phyloP scores from a whole-genome alignment of 1,140 invertebrate species.

The Episyrphus balteatus region DNA sequence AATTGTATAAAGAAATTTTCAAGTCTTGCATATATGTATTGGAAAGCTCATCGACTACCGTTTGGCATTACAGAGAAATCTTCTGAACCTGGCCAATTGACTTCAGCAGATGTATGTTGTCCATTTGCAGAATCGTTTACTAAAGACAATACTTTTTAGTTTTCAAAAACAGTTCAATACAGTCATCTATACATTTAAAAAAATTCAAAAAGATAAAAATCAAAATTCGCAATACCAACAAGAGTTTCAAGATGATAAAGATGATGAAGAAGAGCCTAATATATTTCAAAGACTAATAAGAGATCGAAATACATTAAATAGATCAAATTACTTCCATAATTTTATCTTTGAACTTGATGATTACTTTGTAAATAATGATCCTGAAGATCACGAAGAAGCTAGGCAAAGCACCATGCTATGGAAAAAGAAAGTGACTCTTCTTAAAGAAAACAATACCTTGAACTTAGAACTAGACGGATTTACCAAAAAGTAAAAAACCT shows the following conservation, averaged over 20 bases:
- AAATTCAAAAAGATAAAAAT: no score
- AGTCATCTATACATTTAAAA: no score
- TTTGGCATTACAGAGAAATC: neutral
- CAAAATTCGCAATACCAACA: no score
- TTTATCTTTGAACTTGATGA: no score
- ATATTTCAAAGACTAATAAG: no score
- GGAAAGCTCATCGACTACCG: neutral
- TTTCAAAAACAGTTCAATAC: neutral
- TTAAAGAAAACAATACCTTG: slow-evolving; percentile 12
- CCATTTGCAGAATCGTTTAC: neutral
- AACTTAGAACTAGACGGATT: slow-evolving; percentile 8
- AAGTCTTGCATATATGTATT: neutral
- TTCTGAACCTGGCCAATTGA: neutral
- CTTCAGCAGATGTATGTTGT: neutral
- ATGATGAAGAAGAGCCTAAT: no score
- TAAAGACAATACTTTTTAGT: neutral
- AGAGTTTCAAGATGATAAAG: no score
- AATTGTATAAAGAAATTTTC: neutral
- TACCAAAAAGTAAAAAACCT: slow-evolving; percentile 9
- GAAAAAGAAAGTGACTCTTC: neutral
- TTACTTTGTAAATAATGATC: no score
- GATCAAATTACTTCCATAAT: no score
- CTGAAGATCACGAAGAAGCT: neutral
- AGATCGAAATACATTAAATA: no score
- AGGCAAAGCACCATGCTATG: neutral